Base-by-base conservation (phyloP, 2,797 vertebrate genomes). In the Anabas testudineus region DNA sequence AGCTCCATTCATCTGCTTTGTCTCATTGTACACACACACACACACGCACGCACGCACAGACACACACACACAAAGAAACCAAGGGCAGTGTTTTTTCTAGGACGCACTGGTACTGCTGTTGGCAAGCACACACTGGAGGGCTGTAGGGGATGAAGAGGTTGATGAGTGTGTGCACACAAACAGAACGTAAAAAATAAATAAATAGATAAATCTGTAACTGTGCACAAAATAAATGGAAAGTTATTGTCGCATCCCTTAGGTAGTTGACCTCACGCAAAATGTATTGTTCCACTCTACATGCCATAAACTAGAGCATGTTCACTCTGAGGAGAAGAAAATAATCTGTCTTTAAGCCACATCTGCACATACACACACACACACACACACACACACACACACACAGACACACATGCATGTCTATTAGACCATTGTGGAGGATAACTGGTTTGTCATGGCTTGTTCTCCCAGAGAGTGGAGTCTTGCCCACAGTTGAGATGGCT, bases 1-100 rank as follows among this genome's bases (percentile, higher is more conserved):
- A 88, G 89, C 90, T 81, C 83, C 74, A 84, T 93, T 93, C 92
- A 90, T 92, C 87, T 90, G 86, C 88, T 89, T 88, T 88, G 78
- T 92, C 85, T 92, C 81, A 64, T 84, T 86, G 73, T 74, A 67
- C 28, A 55, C 37, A 46, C 55, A 54, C 61, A 46, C 59, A 80
- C 61, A 54, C 45, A 19, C 48, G 55, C 72, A 54, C 70, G 69
- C 55, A 74, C 54, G 58, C 39, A 69, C 64, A 63, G 71, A 82
- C 64, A 80, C 65, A 68, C 58, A 76, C 65, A 67, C 73, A 76
- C 61, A 76, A 39, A 70, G 58, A 70, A 47, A 86, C 84, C 85
- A 91, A 90, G 88, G 88, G 71, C 88, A 86, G 74, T 69, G 68
- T 54, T 62, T 87, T 86, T 90, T 90, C 77, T 84, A 85, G 88